Evolutionary conservation across 2,113 vertebrate species (phyloP), one percentile per base, ranked within the genome.

Genomic region (Taurulus bubalis): DNA sequence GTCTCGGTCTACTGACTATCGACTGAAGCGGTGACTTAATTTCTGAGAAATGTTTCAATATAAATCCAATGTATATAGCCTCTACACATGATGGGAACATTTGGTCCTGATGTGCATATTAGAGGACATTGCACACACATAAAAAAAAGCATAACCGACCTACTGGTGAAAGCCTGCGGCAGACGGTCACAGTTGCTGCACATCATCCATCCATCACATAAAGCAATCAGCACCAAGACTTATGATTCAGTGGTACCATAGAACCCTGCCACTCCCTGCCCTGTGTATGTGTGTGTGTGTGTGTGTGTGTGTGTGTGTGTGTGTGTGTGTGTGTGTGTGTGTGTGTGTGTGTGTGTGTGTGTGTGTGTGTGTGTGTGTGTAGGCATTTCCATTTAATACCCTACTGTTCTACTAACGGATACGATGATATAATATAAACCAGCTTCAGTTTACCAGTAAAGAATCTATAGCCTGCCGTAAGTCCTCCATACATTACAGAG

Each of bases 201-300:
- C 79, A 75, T 55, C 78, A 80, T 90, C 88, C 75, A 80, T 79
- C 59, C 58, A 83, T 69, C 49, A 63, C 66, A 79, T 90, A 85
- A 92, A 92, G 65, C 74, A 74, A 80, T 90, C 87, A 88, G 45
- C 81, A 78, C 77, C 60, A 20, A 34, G 55, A 28, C 65, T 85
- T 59, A 49, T 90, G 85, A 91, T 87, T 88, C 88, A 91, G 60
- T 51, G 66, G 68, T 34, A 53, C 73, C 80, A 14, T 66, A 51
- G 12, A 70, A 20, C 5, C 18, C 45, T 32, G 67, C 75, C 82
- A 76, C 76, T 83, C 82, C 76, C 64, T 74, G 69, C 11, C 8
- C 30, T 40, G 38, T 40, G 9, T 40, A 5, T 40, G 38, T 40
- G 1, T 40, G 38, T 40, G 38, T 6, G 7, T 40, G 38, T 40